Conservation (phyloP, 92 coral and sea anemone genomes). For the Hydrozoanthus gracilis region DNA sequence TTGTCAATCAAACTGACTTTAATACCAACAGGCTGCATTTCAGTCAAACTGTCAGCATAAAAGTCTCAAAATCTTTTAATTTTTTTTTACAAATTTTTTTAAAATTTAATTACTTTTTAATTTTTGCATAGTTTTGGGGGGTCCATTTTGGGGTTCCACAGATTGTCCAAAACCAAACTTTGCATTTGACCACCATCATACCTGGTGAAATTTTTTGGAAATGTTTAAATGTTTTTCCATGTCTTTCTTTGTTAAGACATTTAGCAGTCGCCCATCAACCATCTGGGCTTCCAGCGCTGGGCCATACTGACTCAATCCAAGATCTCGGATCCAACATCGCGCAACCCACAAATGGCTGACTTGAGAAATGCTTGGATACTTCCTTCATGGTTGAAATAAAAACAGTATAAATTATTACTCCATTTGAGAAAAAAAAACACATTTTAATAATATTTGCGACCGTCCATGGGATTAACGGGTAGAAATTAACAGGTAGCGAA, state of each 20-base stretch:
- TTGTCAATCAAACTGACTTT: too few relatives aligned
- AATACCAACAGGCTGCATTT: too few relatives aligned
- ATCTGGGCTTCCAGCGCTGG: slow-evolving; percentile 94
- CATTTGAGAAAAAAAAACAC: background rate
- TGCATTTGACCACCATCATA: background rate
- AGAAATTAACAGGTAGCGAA: too few relatives aligned
- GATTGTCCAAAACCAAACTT: too few relatives aligned
- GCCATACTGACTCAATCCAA: slow-evolving; percentile 94
- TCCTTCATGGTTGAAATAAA: slow-evolving; percentile 54
- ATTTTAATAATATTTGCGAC: background rate
- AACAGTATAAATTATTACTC: background rate
- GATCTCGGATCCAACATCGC: slow-evolving; percentile 85
- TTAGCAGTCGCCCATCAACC: slow-evolving; percentile 93
- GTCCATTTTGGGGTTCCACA: too few relatives aligned
- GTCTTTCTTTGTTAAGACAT: slow-evolving; percentile 86
- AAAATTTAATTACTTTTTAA: too few relatives aligned
- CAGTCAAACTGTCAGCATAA: too few relatives aligned
- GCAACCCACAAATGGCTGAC: slow-evolving; percentile 94
- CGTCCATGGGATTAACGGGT: too few relatives aligned
- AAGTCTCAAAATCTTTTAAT: too few relatives aligned
- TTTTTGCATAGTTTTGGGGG: too few relatives aligned
- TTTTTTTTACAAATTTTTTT: too few relatives aligned
- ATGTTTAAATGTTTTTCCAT: slow-evolving; percentile 94
- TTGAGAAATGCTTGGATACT: slow-evolving; percentile 83
- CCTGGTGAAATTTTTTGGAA: slow-evolving; percentile 94